phyloP scores from a whole-genome alignment of 23 tunicate genomes.

The Halocynthia aurantium region DNA sequence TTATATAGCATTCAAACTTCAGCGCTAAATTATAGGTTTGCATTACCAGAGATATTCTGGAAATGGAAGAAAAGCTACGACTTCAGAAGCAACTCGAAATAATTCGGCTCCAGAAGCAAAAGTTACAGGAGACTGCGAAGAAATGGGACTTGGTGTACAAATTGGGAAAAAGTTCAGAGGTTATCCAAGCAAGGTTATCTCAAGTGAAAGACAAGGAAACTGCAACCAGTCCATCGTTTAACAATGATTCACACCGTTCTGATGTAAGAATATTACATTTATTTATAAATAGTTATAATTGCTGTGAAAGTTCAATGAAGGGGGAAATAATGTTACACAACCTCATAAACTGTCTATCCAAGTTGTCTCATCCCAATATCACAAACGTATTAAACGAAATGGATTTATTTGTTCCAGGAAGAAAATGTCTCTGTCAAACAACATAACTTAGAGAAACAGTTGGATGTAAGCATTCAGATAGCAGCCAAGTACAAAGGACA shows the following conservation, averaged over 20 bases:
- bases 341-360: too few species aligned
- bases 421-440: background rate
- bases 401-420: too few species aligned
- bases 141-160: conserved; percentile 30
- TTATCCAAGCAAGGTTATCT: background rate
- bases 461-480: conserved; percentile 55
- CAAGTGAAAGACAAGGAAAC: background rate
- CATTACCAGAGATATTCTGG: conserved; percentile 29
- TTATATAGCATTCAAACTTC: background rate
- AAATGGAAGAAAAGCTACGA: conserved; percentile 42
- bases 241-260: background rate
- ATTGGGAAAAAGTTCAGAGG: background rate
- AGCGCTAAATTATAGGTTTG: background rate
- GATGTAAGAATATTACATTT: background rate
- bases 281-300: too few species aligned
- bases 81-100: conserved; percentile 48
- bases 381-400: too few species aligned
- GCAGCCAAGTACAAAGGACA: conserved; percentile 75
- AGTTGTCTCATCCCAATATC: too few species aligned
- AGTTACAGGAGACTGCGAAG: conserved; percentile 17
- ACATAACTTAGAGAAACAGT: conserved; percentile 19
- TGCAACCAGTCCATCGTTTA: too few species aligned
- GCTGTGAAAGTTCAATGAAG: background rate
- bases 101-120: conserved; percentile 43
- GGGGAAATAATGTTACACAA: background rate